Evolutionary conservation across 92 coral and sea anemone species (phyloP).

Genomic region (Palythoa heliodiscus): DNA sequence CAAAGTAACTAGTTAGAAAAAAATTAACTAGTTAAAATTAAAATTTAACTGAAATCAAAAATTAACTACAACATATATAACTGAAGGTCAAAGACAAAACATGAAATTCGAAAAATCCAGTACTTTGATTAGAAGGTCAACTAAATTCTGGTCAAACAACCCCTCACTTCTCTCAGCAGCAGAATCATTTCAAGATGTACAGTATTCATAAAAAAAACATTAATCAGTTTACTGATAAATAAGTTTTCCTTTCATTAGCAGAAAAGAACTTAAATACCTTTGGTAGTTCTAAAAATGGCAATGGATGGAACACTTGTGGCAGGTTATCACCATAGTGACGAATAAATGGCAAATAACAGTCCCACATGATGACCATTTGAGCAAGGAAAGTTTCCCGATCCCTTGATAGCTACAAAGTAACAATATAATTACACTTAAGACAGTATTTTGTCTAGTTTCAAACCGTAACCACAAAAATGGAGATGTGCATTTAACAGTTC

Average conservation of each 20-base stretch:
- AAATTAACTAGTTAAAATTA: no score
- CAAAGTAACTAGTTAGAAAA: no score
- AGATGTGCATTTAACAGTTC: no score
- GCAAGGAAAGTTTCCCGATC: slow-evolving; percentile 62
- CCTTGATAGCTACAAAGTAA: slow-evolving; percentile 60
- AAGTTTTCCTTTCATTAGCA: background rate
- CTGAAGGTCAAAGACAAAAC: no score
- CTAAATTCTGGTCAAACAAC: no score
- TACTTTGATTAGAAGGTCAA: no score
- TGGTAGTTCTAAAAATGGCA: slow-evolving; percentile 82
- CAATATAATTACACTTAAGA: background rate
- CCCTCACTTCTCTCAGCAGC: no score
- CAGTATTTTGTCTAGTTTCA: no score
- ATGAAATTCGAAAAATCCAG: no score
- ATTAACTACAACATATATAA: no score
- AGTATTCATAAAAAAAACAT: background rate
- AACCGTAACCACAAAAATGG: no score
- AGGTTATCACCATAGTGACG: slow-evolving; percentile 98
- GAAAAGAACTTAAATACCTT: slow-evolving; percentile 55
- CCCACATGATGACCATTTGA: slow-evolving; percentile 83
- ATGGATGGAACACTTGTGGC: slow-evolving; percentile 93
- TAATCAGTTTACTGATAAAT: background rate
- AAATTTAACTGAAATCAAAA: no score
- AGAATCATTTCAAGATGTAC: background rate
- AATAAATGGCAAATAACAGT: slow-evolving; percentile 90